Evolutionary conservation across 1,140 invertebrate genomes (phyloP).

Genomic region (Lasaia peninsularis): DNA sequence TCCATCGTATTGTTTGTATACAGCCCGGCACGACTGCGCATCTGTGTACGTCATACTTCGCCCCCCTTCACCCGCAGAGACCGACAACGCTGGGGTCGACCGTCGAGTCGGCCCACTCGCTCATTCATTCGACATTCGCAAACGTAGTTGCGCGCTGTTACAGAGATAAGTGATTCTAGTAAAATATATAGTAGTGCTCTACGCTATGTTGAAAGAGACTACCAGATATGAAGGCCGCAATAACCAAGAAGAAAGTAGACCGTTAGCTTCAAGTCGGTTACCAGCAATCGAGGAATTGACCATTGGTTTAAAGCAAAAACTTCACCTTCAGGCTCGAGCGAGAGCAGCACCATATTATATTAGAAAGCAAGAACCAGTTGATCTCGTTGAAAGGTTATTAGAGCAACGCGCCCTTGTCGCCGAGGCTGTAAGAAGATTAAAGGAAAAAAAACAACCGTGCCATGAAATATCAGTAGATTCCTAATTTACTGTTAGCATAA

Average conservation of each 20-base stretch:
- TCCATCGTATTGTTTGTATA: slow-evolving; percentile 76
- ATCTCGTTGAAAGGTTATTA: slow-evolving; percentile 70
- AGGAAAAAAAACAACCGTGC: slow-evolving; percentile 71
- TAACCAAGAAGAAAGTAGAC: slow-evolving; percentile 50
- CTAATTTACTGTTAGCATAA: slow-evolving; percentile 60
- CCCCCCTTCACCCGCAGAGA: slow-evolving; percentile 46
- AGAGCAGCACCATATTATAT: slow-evolving; percentile 73
- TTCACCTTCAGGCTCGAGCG: slow-evolving; percentile 70
- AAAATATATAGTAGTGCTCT: slow-evolving; percentile 39
- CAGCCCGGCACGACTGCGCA: slow-evolving; percentile 74
- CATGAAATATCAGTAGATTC: slow-evolving; percentile 74
- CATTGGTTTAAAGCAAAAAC: slow-evolving; percentile 71
- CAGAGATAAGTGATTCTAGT: slow-evolving; percentile 46
- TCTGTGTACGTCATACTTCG: slow-evolving; percentile 66
- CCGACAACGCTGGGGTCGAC: slow-evolving; percentile 61
- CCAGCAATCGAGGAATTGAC: slow-evolving; percentile 69
- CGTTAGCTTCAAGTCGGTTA: slow-evolving; percentile 53
- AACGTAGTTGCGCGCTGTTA: slow-evolving; percentile 55
- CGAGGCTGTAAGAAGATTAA: slow-evolving; percentile 67
- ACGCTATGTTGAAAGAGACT: slow-evolving; percentile 72
- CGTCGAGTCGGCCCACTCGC: slow-evolving; percentile 63
- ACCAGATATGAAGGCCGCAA: slow-evolving; percentile 54
- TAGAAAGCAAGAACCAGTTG: slow-evolving; percentile 73
- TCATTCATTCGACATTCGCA: slow-evolving; percentile 74
- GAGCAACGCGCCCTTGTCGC: slow-evolving; percentile 71